Base-by-base conservation (phyloP, 2,888 invertebrate species). In the Hedychridium roseum region DNA sequence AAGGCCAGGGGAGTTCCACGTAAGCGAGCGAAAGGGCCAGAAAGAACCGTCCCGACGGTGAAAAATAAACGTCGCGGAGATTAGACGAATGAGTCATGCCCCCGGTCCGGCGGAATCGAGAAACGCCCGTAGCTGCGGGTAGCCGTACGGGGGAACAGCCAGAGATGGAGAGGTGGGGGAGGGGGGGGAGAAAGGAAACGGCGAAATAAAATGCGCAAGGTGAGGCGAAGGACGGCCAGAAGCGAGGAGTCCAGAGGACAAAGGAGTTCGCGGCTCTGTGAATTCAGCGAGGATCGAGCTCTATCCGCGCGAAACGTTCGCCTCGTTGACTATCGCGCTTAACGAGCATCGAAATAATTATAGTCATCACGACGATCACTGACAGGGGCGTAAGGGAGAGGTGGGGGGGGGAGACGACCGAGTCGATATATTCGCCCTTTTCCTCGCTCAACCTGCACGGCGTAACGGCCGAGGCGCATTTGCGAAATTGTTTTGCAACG, bases 291-390 rank as follows among this genome's bases (percentile, higher is more conserved):
- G 32, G 45, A 50, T 57, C 57, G 26, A 31, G 40, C 30, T n/a
- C 49, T 37, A 43, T 49, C 50, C 20, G 11, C 31, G 27, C 46
- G 38, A 42, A 43, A 36, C 46, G 43, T 23, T 26, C 17, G 43
- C 5, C 17, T 43, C 40, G 34, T 49, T 54, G 46, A 46, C 50
- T 53, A 60, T 64, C 57, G 51, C 53, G 36, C 57, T 55, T 68
- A 66, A 66, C 70, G 60, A 65, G 59, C 57, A 27, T 38, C 51
- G 50, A 58, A 64, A 64, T 65, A 67, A 68, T 69, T 60, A 64
- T 50, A 60, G 60, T 54, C 56, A 64, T 61, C 55, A 34, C 40
- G 20, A 15, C 38, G 54, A 42, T 16, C 23, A 31, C 11, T 18
- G 18, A 17, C 2, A 17, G 35, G 17, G 11, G 12, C n/a, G n/a